A percentile compares a stretch with the other conserved stretches of the same genome.
phyloP scores from a whole-genome alignment of 2,888 invertebrate genomes.

The Xanthorhoe designata region DNA sequence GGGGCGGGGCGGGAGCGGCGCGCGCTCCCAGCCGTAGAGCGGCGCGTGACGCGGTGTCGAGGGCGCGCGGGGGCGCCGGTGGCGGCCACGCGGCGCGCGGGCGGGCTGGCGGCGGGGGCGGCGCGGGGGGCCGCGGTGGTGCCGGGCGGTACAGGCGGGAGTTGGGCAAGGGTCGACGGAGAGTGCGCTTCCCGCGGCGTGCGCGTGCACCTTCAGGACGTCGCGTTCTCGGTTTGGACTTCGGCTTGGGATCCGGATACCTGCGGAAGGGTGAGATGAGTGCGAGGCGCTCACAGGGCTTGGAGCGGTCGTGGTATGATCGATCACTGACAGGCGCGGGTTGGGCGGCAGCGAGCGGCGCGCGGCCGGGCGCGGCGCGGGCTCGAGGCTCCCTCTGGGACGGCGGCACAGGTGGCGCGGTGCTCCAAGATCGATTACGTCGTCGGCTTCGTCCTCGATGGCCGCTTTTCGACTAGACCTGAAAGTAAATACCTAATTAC shows the following conservation, averaged over 20 bases:
- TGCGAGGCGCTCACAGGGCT: neutral
- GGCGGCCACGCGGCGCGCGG: conserved; percentile 55
- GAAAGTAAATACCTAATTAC: neutral
- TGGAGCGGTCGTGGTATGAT: neutral
- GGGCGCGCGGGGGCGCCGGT: conserved; percentile 49
- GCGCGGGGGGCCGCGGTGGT: conserved; percentile 50
- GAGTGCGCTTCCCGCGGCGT: conserved; percentile 51
- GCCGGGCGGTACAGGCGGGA: conserved; percentile 69
- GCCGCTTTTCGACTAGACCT: conserved; percentile 19
- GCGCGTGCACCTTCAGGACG: conserved; percentile 35
- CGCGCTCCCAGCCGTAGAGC: conserved; percentile 48
- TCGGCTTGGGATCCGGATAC: conserved; percentile 57
- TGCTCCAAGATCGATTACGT: conserved; percentile 52
- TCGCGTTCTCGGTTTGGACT: conserved; percentile 22
- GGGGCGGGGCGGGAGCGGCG: conserved; percentile 35
- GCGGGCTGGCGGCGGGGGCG: conserved; percentile 48
- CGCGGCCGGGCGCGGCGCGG: conserved; percentile 35
- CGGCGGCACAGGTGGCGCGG: conserved; percentile 41
- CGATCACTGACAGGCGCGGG: conserved; percentile 65
- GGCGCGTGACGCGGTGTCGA: conserved; percentile 53
- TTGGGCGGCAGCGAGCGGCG: conserved; percentile 52
- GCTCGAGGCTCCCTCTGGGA: conserved; percentile 32
- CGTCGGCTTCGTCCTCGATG: conserved; percentile 42
- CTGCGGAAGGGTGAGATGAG: conserved; percentile 40
- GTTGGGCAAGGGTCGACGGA: conserved; percentile 63